phyloP scores from a whole-genome alignment of 2,888 invertebrate genomes.

The Sminthurides aquaticus region DNA sequence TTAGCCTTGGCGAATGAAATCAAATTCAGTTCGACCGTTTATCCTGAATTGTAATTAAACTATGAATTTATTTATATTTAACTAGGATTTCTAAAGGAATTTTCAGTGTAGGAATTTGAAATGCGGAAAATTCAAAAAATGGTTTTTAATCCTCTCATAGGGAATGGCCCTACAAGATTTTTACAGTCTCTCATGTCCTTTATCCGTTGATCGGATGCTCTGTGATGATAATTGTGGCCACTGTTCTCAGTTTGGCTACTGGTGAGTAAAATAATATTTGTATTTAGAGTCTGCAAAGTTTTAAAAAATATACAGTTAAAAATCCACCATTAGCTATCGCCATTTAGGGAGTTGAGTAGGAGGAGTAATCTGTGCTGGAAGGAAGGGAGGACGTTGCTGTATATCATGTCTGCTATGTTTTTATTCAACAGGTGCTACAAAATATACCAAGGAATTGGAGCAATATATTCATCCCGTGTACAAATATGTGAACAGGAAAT shows the following conservation, averaged over 20 bases:
- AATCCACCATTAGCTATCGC: neutral
- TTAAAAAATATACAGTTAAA: neutral
- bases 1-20: conserved; percentile 8
- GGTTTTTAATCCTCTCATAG: conserved; percentile 21
- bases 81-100: too few relatives aligned
- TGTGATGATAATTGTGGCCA: conserved; percentile 30
- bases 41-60: too few relatives aligned
- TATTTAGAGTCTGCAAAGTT: neutral
- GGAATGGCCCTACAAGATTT: conserved; percentile 34
- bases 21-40: too few relatives aligned
- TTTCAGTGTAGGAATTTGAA: too few relatives aligned
- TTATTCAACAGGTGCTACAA: conserved; percentile 34
- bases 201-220: conserved; percentile 33
- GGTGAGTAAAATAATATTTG: conserved; percentile 27
- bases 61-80: too few relatives aligned
- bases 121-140: too few relatives aligned
- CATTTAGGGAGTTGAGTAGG: too few relatives aligned
- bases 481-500: conserved; percentile 23
- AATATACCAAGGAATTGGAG: conserved; percentile 37
- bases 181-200: conserved; percentile 32
- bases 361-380: too few relatives aligned
- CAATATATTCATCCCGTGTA: conserved; percentile 37
- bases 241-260: conserved; percentile 28
- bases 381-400: too few relatives aligned
- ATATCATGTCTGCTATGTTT: too few relatives aligned